phyloP scores from a whole-genome alignment of 92 coral and sea anemone genomes.

The Siderastrea siderea region DNA sequence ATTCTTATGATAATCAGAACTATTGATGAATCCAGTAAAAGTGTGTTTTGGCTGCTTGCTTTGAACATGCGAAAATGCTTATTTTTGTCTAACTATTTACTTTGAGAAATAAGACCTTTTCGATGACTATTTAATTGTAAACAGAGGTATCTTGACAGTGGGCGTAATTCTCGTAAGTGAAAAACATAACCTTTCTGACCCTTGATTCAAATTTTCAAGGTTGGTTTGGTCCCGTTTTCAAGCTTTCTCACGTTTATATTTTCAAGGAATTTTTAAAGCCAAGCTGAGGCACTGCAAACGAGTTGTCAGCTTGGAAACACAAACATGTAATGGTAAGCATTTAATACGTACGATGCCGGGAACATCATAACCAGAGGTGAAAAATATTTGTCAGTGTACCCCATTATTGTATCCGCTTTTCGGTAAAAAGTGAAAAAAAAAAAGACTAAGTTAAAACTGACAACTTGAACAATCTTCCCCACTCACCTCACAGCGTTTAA shows the following conservation, averaged over 20 bases:
- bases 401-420: background rate
- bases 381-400: background rate
- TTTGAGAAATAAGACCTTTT: background rate
- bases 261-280: too few relatives aligned
- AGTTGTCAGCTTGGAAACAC: too few relatives aligned
- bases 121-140: background rate
- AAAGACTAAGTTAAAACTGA: background rate
- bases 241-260: background rate
- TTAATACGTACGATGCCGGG: too few relatives aligned
- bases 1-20: background rate
- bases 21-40: background rate
- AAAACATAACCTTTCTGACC: background rate
- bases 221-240: background rate
- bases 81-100: background rate
- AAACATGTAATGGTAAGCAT: too few relatives aligned
- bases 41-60: background rate
- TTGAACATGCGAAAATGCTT: background rate
- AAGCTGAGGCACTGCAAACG: too few relatives aligned
- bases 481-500: conserved; percentile 80
- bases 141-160: background rate
- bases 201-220: background rate
- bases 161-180: background rate
- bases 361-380: background rate
- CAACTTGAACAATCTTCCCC: background rate
- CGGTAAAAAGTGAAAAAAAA: background rate